Percentiles rank a stretch among this genome's conserved stretches.
phyloP scores from a whole-genome alignment of 1,140 invertebrate species.

The Pachypsylla venusta region DNA sequence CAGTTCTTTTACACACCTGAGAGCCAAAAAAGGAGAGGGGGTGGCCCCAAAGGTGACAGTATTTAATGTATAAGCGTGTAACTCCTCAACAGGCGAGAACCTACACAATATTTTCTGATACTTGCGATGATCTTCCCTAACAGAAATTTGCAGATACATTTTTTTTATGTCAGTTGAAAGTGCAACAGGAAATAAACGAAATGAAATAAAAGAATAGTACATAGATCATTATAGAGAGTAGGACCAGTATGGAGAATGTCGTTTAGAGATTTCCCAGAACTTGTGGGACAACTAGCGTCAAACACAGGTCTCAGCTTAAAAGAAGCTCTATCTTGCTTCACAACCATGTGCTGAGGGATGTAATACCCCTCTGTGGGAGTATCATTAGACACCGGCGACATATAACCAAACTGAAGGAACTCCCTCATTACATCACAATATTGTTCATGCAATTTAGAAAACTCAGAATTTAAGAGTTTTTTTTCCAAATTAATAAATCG shows the following conservation, averaged over 20 bases:
- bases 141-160: conserved; percentile 29
- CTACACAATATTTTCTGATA: conserved; percentile 31
- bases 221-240: conserved; percentile 20
- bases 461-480: too few relatives aligned
- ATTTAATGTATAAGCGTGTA: conserved; percentile 24
- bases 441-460: too few relatives aligned
- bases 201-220: conserved; percentile 23
- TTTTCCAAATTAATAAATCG: too few relatives aligned
- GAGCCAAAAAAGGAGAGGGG: conserved; percentile 27
- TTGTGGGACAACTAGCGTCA: conserved; percentile 19
- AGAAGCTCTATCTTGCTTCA: conserved; percentile 20
- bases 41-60: conserved; percentile 28
- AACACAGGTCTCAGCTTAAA: conserved; percentile 25
- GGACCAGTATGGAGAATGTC: conserved; percentile 13
- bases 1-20: conserved; percentile 27
- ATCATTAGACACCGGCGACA: background rate
- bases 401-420: conserved; percentile 13
- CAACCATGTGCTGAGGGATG: conserved; percentile 24
- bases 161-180: conserved; percentile 29
- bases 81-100: conserved; percentile 18
- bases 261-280: conserved; percentile 12
- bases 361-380: conserved; percentile 15
- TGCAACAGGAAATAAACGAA: conserved; percentile 15
- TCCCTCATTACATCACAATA: conserved; percentile 13
- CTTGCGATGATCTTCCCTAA: conserved; percentile 19